These are phyloP conservation scores for Paraplagusia blochii DNA, from an alignment of 2,113 vertebrate genomes.

Conservation along the genomic window DNA sequence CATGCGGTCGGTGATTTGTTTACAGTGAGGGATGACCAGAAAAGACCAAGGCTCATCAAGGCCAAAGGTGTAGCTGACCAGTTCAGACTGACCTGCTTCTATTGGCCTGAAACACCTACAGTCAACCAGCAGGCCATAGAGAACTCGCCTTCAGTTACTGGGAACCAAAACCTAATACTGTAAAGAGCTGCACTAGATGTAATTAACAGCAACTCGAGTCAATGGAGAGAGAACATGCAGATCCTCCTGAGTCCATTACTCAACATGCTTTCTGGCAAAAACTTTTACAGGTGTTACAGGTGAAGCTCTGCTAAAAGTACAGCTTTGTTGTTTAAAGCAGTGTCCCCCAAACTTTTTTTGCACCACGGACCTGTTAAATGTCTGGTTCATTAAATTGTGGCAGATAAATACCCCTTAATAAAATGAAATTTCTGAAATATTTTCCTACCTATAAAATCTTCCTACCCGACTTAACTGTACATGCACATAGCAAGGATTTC, in stretches of 20 bases:
- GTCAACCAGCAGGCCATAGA: conserved; percentile 18
- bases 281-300: conserved; percentile 7
- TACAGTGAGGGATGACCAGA: conserved; percentile 12
- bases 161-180: conserved; percentile 51
- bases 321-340: not conserved
- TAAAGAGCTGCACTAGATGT: conserved; percentile 44
- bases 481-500: no score
- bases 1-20: conserved; percentile 33
- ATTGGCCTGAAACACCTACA: conserved; percentile 20
- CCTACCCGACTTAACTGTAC: no score
- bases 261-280: not conserved
- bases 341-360: no score
- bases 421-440: no score
- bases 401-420: no score
- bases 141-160: conserved; percentile 48
- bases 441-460: no score
- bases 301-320: not conserved
- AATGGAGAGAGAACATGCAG: not conserved
- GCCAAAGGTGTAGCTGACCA: conserved; percentile 40
- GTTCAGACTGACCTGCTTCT: conserved; percentile 54
- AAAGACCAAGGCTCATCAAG: conserved; percentile 13
- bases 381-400: no score
- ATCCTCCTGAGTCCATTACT: not conserved
- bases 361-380: not conserved
- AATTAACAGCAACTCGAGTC: conserved; percentile 45